Base-by-base conservation (phyloP, 2,797 vertebrate genomes). In the Chaetodon trifasciatus region DNA sequence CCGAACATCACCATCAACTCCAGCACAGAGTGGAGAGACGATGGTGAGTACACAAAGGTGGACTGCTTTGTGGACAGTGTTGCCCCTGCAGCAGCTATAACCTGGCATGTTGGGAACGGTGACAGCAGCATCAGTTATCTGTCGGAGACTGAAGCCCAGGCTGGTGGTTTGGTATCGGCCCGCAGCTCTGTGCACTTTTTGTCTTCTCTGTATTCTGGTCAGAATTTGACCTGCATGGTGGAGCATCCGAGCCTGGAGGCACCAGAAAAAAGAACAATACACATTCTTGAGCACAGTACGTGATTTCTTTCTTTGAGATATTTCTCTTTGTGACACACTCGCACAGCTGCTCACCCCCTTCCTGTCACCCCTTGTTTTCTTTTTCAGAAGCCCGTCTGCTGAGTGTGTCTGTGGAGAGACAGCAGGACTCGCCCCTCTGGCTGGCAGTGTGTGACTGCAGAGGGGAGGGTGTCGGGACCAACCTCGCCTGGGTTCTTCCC, bases 401-500 rank as follows among this genome's bases (percentile, higher is more conserved):
- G 81, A 90, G 24, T 1, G 70, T 90, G 53, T 91, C 87, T 65
- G 21, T 95, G 78, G 69, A 52, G 70, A 87, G 78, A 49, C 86
- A 83, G 77, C 82, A 23, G 46, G 37, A 70, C 57, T 85, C 89
- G 42, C 17, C 42, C 62, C 76, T 90, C 64, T 95, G 92, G 94
- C 66, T 85, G 86, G 93, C 93, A 65, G 90, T 92, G 75, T 96
- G 96, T 71, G 49, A 86, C 37, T 93, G 82, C 90, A 89, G 50
- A 42, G 90, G 85, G 6, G 84, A 89, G 64, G 78, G 71, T 0
- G 56, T 81, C 0, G 53, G 65, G 23, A 68, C 72, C 4, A 91
- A 93, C 79, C 91, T 95, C n/a, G 42, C 78, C 74, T 96, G 94
- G 94, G 35, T 91, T 76, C 89, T 93, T 84, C 91, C 94, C 15